Base-by-base conservation (phyloP, 23 tunicate genomes). In the Trididemnum clinides region DNA sequence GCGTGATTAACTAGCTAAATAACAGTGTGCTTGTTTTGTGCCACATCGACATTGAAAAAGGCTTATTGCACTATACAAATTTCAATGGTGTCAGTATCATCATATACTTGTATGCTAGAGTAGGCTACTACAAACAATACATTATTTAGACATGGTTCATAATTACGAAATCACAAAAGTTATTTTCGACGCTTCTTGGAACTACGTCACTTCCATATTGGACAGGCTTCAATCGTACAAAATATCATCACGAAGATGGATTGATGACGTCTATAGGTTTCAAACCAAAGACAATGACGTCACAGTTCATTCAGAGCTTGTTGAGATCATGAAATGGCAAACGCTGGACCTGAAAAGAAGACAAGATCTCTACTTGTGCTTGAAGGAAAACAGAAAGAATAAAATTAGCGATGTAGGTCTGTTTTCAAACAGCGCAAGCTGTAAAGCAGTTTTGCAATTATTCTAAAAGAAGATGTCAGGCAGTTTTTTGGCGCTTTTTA, bases 171-270 rank as follows among this genome's bases (percentile, higher is more conserved):
- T 91, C n/a, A 86, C 79, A 1, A 64, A 86, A 28, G 84, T 81
- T 50, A 25, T 63, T 0, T 91, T 79, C 50, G 69, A 59, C 3
- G 64, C 77, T 0, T 32, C 78, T 0, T 86, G 85, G 78, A 34
- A 21, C 32, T 91, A 91, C 82, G 39, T 86, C 59, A 82, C 90
- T 0, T 27, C 83, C 2, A 58, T 91, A 0, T 59, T 86, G 0
- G 89, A 91, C 37, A 72, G 89, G 21, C 37, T 91, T 7, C 72
- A 84, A 21, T 77, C 90, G 35, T 91, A 86, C 77, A 81, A 81
- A 51, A 28, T 86, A 0, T 91, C 96, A 27, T 70, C 96, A 3
- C 77, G 87, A 58, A 80, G 90, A 64, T 91, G 96, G 96, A n/a
- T 54, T 2, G 90, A 91, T 82, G 84, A 71, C 50, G 57, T 80